phyloP scores from a whole-genome alignment of 1,140 invertebrate genomes.

The Rhynchophorus ferrugineus region DNA sequence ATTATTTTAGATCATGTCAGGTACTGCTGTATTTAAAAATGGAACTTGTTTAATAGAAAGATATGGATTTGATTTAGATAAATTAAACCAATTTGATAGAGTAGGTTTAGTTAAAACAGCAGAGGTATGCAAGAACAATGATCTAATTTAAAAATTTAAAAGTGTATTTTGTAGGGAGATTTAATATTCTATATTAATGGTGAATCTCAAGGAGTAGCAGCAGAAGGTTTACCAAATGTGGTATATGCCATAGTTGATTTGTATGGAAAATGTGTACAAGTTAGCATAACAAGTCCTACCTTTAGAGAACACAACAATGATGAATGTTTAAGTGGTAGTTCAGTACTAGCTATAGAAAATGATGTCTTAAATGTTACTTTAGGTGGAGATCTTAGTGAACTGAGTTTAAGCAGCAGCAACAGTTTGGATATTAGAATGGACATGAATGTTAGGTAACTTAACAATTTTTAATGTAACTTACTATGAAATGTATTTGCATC shows the following conservation, averaged over 20 bases:
- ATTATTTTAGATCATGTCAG: conserved; percentile 65
- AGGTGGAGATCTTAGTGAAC: conserved; percentile 38
- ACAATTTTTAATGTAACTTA: neutral
- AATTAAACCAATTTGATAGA: conserved; percentile 74
- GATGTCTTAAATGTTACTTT: conserved; percentile 40
- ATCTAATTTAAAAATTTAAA: too few species aligned
- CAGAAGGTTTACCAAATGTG: conserved; percentile 61
- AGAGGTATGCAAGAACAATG: too few species aligned
- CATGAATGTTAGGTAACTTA: conserved; percentile 35
- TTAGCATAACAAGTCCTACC: conserved; percentile 52
- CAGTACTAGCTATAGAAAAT: conserved; percentile 40
- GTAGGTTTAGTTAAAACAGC: conserved; percentile 76
- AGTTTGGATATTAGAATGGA: conserved; percentile 41
- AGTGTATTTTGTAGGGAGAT: conserved; percentile 56
- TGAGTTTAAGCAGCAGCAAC: conserved; percentile 40
- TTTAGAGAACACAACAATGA: conserved; percentile 40
- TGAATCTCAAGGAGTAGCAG: conserved; percentile 78
- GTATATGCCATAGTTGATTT: conserved; percentile 85
- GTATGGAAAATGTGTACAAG: conserved; percentile 89
- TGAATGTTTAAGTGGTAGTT: conserved; percentile 40
- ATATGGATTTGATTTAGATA: conserved; percentile 79
- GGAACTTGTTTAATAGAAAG: conserved; percentile 69
- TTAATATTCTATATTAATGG: conserved; percentile 88
- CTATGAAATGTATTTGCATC: neutral
- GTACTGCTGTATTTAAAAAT: conserved; percentile 76